A percentile compares a stretch with the other conserved stretches of the same genome.
Conservation (phyloP, 2,113 vertebrate species). For the Arizona elegans region DNA sequence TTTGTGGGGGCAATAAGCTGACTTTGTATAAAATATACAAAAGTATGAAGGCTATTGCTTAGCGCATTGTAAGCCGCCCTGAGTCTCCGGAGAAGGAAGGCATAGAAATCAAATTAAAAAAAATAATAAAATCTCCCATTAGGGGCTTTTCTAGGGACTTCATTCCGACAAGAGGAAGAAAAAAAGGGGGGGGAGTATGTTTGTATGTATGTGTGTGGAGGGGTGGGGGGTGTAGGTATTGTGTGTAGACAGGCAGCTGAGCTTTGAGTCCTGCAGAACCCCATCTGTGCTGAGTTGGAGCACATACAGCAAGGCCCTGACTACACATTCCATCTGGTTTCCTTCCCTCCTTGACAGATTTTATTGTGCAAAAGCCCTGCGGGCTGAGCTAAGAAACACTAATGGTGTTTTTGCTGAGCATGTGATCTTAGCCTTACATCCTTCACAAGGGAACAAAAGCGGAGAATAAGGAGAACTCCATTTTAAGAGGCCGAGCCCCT, state of each 20-base stretch:
- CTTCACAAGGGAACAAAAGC: neutral
- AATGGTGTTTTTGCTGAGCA: neutral
- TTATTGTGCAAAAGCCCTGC: neutral
- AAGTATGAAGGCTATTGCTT: too few relatives aligned
- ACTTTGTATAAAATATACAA: too few relatives aligned
- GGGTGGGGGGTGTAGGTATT: neutral
- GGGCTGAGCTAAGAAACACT: neutral
- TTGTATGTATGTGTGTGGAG: neutral
- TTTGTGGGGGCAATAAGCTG: too few relatives aligned
- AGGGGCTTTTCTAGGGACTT: neutral
- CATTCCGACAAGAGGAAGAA: neutral
- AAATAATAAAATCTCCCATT: neutral
- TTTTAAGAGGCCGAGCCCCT: neutral
- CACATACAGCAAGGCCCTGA: neutral
- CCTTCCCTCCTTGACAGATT: neutral
- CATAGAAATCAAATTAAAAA: too few relatives aligned
- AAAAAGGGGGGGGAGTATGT: neutral
- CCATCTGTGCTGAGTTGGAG: neutral
- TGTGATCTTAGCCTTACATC: neutral
- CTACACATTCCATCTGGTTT: neutral
- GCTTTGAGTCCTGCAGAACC: neutral
- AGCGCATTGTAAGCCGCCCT: too few relatives aligned
- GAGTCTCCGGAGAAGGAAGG: too few relatives aligned
- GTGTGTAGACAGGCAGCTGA: neutral
- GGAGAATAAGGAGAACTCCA: neutral